Evolutionary conservation across 1,140 invertebrate genomes (phyloP).

Genomic region (Dinothrombium tinctorium): DNA sequence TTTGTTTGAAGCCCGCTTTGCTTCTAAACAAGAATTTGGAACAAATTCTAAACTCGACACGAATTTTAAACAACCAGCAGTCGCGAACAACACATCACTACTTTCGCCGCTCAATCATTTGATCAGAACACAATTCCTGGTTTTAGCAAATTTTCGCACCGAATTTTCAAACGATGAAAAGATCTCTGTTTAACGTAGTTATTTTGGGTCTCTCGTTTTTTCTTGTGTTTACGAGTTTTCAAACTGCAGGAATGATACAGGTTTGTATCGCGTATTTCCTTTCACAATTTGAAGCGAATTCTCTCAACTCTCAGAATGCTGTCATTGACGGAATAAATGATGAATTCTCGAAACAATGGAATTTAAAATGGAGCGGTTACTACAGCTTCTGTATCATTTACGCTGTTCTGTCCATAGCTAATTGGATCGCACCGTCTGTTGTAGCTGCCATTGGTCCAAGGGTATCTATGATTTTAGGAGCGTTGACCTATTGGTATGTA

Average conservation of each 20-base stretch:
- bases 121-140: too few relatives aligned
- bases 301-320: conserved; percentile 43
- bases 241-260: conserved; percentile 80
- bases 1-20: too few relatives aligned
- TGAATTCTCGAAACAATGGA: conserved; percentile 28
- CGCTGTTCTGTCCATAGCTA: conserved; percentile 55
- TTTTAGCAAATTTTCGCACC: conserved; percentile 3
- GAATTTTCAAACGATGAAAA: too few relatives aligned
- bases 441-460: conserved; percentile 57
- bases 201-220: conserved; percentile 67
- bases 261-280: conserved; percentile 24
- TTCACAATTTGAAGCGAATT: conserved; percentile 1
- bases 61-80: too few relatives aligned
- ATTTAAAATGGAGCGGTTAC: conserved; percentile 45
- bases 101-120: too few relatives aligned
- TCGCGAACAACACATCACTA: too few relatives aligned
- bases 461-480: conserved; percentile 57
- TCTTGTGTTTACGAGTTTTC: conserved; percentile 79
- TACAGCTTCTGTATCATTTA: conserved; percentile 57
- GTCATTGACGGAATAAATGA: conserved; percentile 52
- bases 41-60: too few relatives aligned
- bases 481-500: conserved; percentile 32
- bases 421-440: conserved; percentile 76
- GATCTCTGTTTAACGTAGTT: conserved; percentile 49
- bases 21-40: too few relatives aligned